Evolutionary conservation across 2,113 vertebrate species (phyloP), one percentile per base, ranked within the genome.

Genomic region (Ascaphus truei): DNA sequence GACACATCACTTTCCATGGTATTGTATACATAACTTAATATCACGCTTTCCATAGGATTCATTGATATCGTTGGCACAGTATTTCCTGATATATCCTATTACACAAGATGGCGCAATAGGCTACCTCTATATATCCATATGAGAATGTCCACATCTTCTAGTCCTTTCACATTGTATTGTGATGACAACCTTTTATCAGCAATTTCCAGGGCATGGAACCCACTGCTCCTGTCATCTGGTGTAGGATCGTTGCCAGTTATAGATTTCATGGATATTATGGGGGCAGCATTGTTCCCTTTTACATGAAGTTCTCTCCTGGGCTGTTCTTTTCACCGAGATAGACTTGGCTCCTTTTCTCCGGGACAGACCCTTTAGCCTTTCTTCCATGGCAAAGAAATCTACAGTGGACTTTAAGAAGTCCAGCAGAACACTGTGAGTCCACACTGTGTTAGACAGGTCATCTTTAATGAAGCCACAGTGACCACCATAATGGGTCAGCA

Each of bases 161-260:
- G n/a, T n/a, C n/a, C n/a, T n/a, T n/a, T n/a, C n/a, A n/a, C n/a
- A n/a, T n/a, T n/a, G n/a, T n/a, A n/a, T n/a, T n/a, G n/a, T n/a
- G n/a, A n/a, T n/a, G n/a, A n/a, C n/a, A n/a, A n/a, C n/a, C n/a
- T n/a, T n/a, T n/a, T n/a, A n/a, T n/a, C n/a, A n/a, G n/a, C n/a
- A n/a, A n/a, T n/a, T n/a, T n/a, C n/a, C n/a, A n/a, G n/a, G n/a
- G n/a, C n/a, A n/a, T n/a, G n/a, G n/a, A n/a, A n/a, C n/a, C n/a
- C n/a, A n/a, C n/a, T n/a, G n/a, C n/a, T 48, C n/a, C 12, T 23
- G 72, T 90, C 81, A 92, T 37, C 88, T 83, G 53, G 92, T 92
- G 47, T 92, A 92, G 62, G 92, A 93, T 72, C 89, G 81, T 74
- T 91, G 91, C 91, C 91, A 92, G 41, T 80, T 91, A 75, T 87